A percentile compares a stretch with the other conserved stretches of the same genome.
These are phyloP conservation scores for Alectura lathami DNA, from an alignment of 2,113 vertebrate species.

Conservation along the genomic window DNA sequence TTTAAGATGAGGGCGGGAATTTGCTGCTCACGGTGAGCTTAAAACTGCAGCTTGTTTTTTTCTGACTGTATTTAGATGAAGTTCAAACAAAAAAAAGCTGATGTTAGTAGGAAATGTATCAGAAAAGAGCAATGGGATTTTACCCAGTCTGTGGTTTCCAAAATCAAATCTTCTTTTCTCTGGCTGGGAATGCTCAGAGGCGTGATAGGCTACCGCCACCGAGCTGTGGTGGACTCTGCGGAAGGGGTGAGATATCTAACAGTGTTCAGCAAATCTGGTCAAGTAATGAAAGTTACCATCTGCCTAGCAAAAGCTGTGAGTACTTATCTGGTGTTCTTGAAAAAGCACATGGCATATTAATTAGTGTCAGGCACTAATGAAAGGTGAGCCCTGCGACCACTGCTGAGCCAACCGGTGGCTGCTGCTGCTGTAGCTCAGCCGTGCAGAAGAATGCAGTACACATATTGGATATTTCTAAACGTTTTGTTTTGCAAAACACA, in stretches of 20 bases:
- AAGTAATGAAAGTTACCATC: constrained; percentile 18
- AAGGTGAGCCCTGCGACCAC: not conserved
- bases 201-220: not conserved
- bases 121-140: constrained; percentile 5
- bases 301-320: constrained; percentile 22
- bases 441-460: not conserved
- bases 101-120: not conserved
- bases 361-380: not conserved
- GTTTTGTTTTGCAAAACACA: not conserved
- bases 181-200: not conserved
- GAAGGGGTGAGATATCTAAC: not conserved
- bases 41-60: not conserved
- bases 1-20: not conserved
- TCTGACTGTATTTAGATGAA: not conserved
- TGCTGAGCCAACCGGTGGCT: not conserved
- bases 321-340: not conserved
- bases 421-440: not conserved
- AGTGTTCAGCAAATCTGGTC: constrained; percentile 11
- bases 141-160: not conserved
- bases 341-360: constrained; percentile 12
- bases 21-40: not conserved
- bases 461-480: not conserved
- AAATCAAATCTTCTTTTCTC: not conserved
- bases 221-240: no score
- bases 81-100: not conserved